Evolutionary conservation across 30 jellyfish, hydroid and myxozoan species (phyloP).

Genomic region (Hydractinia echinata): DNA sequence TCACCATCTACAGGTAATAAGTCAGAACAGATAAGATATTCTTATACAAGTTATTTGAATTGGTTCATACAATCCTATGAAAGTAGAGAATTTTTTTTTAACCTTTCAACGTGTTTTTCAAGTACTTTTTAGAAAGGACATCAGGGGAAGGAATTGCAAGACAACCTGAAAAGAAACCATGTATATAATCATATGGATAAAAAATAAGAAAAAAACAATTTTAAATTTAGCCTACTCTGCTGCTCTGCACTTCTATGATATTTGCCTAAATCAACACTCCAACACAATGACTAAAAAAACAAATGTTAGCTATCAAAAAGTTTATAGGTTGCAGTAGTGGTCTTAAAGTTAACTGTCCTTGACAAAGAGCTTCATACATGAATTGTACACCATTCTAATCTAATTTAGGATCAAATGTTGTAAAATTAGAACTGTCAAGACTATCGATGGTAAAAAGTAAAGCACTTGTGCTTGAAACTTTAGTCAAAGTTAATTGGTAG

Average conservation of each 20-base stretch:
- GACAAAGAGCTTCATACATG: too few species aligned
- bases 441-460: too few species aligned
- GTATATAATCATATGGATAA: neutral
- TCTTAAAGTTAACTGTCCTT: too few species aligned
- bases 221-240: conserved; percentile 39
- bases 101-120: neutral
- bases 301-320: too few species aligned
- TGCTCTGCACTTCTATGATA: conserved; percentile 61
- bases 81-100: neutral
- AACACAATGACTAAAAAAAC: conserved; percentile 57
- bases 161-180: neutral
- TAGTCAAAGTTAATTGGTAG: too few species aligned
- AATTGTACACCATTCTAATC: too few species aligned
- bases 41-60: neutral
- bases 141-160: conserved; percentile 30
- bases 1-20: conserved; percentile 32
- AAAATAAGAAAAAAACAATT: neutral
- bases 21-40: neutral
- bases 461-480: too few species aligned
- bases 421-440: too few species aligned
- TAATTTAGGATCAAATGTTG: too few species aligned
- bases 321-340: too few species aligned
- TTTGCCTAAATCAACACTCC: conserved; percentile 53
- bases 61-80: neutral
- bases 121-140: conserved; percentile 12